A percentile compares a stretch with the other conserved stretches of the same genome.
Conservation (phyloP, 2,797 vertebrate species). For the Lindbergichthys nudifrons region DNA sequence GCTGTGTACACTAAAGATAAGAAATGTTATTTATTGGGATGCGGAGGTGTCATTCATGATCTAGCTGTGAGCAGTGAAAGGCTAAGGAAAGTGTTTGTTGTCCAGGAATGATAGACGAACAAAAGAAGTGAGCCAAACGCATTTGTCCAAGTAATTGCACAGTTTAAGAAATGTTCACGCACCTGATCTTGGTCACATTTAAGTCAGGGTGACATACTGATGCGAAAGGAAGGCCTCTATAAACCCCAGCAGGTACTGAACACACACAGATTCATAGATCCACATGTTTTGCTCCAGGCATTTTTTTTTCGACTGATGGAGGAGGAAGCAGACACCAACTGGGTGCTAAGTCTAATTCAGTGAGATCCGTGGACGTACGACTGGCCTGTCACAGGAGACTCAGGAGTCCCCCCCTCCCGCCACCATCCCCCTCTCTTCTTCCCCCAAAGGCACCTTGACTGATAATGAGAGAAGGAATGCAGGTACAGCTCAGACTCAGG, state of each 20-base stretch:
- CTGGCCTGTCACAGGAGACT: slow-evolving; percentile 63
- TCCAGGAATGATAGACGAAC: neutral
- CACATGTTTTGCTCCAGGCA: slow-evolving; percentile 34
- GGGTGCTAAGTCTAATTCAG: slow-evolving; percentile 59
- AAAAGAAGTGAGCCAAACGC: neutral
- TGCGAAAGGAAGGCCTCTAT: slow-evolving; percentile 1
- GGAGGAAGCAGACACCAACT: slow-evolving; percentile 32
- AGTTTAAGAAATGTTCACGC: neutral
- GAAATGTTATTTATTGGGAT: slow-evolving; percentile 19
- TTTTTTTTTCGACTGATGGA: slow-evolving; percentile 14
- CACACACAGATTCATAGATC: slow-evolving; percentile 14
- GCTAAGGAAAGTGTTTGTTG: neutral
- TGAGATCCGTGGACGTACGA: slow-evolving; percentile 56
- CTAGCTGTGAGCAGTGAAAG: neutral
- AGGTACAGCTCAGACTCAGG: slow-evolving; percentile 82
- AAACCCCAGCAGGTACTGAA: neutral
- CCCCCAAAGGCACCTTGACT: slow-evolving; percentile 89
- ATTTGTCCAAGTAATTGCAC: slow-evolving; percentile 9
- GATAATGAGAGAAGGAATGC: slow-evolving; percentile 86
- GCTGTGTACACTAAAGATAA: slow-evolving; percentile 18
- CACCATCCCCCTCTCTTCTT: slow-evolving; percentile 51
- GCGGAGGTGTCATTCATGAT: slow-evolving; percentile 11
- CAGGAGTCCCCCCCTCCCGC: slow-evolving; percentile 40
- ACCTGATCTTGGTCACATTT: slow-evolving; percentile 4
- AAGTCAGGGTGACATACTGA: neutral